Percentiles rank a stretch among this genome's conserved stretches.
Conservation (phyloP, 2,113 vertebrate genomes). For the Pelvicachromis taeniatus region DNA sequence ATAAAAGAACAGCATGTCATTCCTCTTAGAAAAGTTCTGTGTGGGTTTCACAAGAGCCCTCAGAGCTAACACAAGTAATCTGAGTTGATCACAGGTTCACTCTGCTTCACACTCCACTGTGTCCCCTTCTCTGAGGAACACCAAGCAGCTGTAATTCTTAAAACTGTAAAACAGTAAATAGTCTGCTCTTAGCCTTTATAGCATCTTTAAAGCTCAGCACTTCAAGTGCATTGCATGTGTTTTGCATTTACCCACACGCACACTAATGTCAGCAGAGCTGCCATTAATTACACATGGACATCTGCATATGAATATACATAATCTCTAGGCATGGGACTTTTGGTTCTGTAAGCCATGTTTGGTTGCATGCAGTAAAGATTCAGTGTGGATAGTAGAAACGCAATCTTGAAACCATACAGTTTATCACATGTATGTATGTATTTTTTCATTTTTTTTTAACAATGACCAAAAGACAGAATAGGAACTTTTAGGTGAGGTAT, state of each 20-base stretch:
- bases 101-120: neutral
- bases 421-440: neutral
- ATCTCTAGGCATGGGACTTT: neutral
- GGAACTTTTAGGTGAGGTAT: neutral
- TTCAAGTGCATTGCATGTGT: neutral
- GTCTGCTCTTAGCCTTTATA: neutral
- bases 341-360: neutral
- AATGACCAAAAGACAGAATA: neutral
- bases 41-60: neutral
- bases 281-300: neutral
- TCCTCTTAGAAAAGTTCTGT: neutral
- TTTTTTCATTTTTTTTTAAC: neutral
- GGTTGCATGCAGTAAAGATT: neutral
- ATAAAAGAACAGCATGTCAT: neutral
- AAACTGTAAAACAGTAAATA: neutral
- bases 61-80: neutral
- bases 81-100: neutral
- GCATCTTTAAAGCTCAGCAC: neutral
- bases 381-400: neutral
- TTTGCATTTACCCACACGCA: neutral
- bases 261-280: neutral
- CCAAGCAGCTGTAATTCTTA: neutral
- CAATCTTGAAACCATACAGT: neutral
- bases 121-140: neutral
- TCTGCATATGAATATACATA: neutral